These are phyloP conservation scores for Astyanax mexicanus DNA, from an alignment of 2,797 vertebrate species.

Conservation along the genomic window DNA sequence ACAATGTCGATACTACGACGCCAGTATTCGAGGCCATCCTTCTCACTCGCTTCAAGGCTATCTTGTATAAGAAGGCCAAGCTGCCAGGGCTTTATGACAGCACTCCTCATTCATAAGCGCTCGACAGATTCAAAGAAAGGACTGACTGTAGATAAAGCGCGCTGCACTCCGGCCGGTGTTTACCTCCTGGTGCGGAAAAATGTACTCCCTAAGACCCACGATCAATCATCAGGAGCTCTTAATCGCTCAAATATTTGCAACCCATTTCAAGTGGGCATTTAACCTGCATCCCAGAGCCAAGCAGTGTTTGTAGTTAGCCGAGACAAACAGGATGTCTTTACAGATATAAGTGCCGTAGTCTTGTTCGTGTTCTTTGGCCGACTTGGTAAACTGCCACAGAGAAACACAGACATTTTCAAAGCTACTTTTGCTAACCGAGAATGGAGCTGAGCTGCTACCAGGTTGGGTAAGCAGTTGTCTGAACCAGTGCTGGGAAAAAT, in stretches of 20 bases:
- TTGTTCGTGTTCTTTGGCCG: background rate
- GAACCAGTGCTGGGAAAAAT: too few species aligned
- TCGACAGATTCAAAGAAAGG: background rate
- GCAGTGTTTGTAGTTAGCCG: conserved; percentile 27
- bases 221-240: conserved; percentile 41
- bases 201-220: conserved; percentile 19
- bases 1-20: conserved; percentile 4
- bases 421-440: too few species aligned
- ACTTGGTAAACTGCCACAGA: background rate
- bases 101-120: conserved; percentile 9
- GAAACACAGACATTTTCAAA: background rate
- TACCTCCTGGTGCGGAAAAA: conserved; percentile 22
- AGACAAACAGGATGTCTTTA: conserved; percentile 19
- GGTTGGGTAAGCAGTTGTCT: too few species aligned
- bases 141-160: conserved; percentile 2
- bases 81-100: conserved; percentile 8
- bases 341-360: background rate
- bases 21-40: conserved; percentile 13
- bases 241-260: conserved; percentile 43
- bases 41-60: conserved; percentile 17
- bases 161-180: conserved; percentile 20
- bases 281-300: conserved; percentile 4
- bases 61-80: conserved; percentile 16
- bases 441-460: too few species aligned
- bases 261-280: conserved; percentile 32